These are phyloP conservation scores for Plutomurus gul DNA, from an alignment of 1,140 invertebrate species.

Conservation along the genomic window DNA sequence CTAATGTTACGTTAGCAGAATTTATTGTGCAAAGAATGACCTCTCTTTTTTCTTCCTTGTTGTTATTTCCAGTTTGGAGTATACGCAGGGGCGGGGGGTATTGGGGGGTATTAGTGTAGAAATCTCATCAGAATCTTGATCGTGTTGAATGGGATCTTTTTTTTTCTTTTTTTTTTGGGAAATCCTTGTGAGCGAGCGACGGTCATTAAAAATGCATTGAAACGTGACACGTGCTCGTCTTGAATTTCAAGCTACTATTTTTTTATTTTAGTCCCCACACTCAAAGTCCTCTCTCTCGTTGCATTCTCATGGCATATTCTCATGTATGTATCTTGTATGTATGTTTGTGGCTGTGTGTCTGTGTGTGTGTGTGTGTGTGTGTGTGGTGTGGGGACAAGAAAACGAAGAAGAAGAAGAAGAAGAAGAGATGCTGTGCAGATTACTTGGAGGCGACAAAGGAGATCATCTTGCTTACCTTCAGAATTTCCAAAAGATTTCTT, in stretches of 20 bases:
- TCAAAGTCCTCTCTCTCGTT: background rate
- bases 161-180: too few relatives aligned
- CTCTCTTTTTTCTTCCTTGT: too few relatives aligned
- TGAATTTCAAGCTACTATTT: background rate
- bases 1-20: too few relatives aligned
- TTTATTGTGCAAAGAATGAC: too few relatives aligned
- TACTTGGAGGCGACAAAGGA: background rate
- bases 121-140: background rate
- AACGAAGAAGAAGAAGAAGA: too few relatives aligned
- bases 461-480: background rate
- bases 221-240: conserved; percentile 46
- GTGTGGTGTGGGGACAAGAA: background rate
- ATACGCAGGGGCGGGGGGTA: too few relatives aligned
- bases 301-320: background rate
- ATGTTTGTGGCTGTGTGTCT: background rate
- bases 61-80: too few relatives aligned
- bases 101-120: too few relatives aligned
- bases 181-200: background rate
- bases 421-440: background rate
- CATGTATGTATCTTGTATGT: background rate
- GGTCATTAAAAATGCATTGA: conserved; percentile 51
- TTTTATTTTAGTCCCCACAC: too few relatives aligned
- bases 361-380: background rate
- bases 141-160: too few relatives aligned
- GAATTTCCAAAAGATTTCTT: background rate